Evolutionary conservation across 2,113 vertebrate genomes (phyloP), one percentile per base, ranked within the genome.

Genomic region (Xiphophorus maculatus): DNA sequence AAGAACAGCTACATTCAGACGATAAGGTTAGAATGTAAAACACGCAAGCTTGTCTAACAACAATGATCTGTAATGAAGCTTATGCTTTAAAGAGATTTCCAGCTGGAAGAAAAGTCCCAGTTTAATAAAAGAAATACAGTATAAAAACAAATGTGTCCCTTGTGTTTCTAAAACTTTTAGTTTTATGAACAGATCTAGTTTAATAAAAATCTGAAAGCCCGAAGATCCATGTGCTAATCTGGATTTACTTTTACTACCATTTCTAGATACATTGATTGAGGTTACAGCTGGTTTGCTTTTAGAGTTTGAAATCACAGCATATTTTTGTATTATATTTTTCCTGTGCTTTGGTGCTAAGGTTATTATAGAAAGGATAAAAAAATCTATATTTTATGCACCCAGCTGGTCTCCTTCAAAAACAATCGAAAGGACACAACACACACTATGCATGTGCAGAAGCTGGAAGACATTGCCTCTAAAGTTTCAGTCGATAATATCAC

Each of bases 401-500:
- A 62, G 29, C 48, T 68, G n/a, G 32, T 81, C 51, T 76, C 73
- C 82, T 82, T 84, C 29, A 82, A 37, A 83, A 86, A 80, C 44
- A 83, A 87, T 85, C 73, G 5, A 88, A 89, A 87, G 74, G 80
- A 74, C 80, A 83, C 1, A 82, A 71, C 73, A 42, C 22, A 60
- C 30, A 61, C 15, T 0, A 4, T 25, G 76, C 70, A 72, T 63
- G 62, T 58, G 51, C 5, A 7, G 51, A n/a, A n/a, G 51, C 22
- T 60, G 13, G 28, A 72, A 73, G 6, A 79, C 61, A 54, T 69
- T 62, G 54, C 73, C 67, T 82, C 83, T 82, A 77, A 48, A 75
- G 82, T 90, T 91, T 84, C 91, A 86, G 74, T 90, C 89, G 83
- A 81, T 88, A 76, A 76, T 69, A 71, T 71, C 78, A 79, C 76